Evolutionary conservation across 1,140 invertebrate genomes (phyloP).

Genomic region (Coelopa frigida): DNA sequence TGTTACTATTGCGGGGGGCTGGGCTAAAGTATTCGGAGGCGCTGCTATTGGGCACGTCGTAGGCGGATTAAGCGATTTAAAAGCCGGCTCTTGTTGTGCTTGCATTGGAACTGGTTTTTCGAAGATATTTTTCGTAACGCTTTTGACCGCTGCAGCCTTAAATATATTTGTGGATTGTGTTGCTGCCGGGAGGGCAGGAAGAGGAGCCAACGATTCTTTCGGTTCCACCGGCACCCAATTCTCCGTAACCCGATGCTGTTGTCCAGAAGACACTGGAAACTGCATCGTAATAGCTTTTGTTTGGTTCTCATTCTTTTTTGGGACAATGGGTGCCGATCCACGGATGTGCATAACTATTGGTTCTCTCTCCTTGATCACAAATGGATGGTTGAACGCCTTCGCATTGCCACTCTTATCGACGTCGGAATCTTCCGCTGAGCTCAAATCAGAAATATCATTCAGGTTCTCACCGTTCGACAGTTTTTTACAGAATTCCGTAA

Average conservation of each 20-base stretch:
- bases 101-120: conserved; percentile 30
- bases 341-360: conserved; percentile 87
- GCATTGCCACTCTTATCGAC: conserved; percentile 60
- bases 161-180: conserved; percentile 33
- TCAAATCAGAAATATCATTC: conserved; percentile 66
- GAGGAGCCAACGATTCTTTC: conserved; percentile 42
- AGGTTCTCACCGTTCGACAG: conserved; percentile 79
- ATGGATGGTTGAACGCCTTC: conserved; percentile 87
- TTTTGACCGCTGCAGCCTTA: conserved; percentile 23
- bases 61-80: conserved; percentile 18
- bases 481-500: conserved; percentile 90
- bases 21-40: conserved; percentile 9
- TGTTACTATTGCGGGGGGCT: conserved; percentile 10
- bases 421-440: conserved; percentile 57
- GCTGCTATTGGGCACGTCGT: neutral
- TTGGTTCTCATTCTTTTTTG: conserved; percentile 66
- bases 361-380: conserved; percentile 76
- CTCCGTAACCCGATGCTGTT: conserved; percentile 77
- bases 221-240: conserved; percentile 73
- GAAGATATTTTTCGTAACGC: too few relatives aligned
- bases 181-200: conserved; percentile 27
- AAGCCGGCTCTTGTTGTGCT: conserved; percentile 35
- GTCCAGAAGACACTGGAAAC: conserved; percentile 92
- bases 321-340: conserved; percentile 77
- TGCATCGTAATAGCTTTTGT: conserved; percentile 78